Evolutionary conservation across 2,113 vertebrate genomes (phyloP).

Genomic region (Corvus moneduloides): DNA sequence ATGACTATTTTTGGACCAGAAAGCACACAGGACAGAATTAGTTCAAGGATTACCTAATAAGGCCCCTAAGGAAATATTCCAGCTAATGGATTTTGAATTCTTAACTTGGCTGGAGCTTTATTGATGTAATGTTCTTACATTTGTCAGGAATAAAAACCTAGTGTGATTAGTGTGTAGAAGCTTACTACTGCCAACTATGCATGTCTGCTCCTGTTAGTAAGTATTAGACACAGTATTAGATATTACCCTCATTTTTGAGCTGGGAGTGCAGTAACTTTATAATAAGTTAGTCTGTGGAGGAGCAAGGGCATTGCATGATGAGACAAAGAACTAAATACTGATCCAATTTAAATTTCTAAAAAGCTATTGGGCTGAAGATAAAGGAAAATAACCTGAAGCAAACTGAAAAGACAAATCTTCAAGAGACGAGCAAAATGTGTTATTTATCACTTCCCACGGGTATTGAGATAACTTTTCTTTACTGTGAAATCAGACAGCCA

Average conservation of each 20-base stretch:
- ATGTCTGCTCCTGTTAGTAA: background rate
- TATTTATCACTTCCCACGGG: background rate
- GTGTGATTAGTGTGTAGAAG: background rate
- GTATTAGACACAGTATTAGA: background rate
- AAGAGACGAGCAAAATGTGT: background rate
- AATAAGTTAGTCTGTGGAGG: background rate
- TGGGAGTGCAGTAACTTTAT: background rate
- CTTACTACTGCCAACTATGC: background rate
- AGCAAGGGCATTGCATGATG: background rate
- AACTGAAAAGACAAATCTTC: background rate
- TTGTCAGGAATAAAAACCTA: background rate
- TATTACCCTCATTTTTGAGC: background rate
- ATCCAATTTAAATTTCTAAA: background rate
- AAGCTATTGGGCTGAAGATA: background rate
- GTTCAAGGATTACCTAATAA: constrained; percentile 48
- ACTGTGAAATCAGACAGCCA: background rate
- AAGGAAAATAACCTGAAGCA: background rate
- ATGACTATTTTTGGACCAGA: constrained; percentile 28
- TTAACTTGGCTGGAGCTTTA: constrained; percentile 32
- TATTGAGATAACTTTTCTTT: background rate
- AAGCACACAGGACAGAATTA: constrained; percentile 19
- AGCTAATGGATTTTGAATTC: constrained; percentile 56
- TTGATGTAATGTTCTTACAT: constrained; percentile 17
- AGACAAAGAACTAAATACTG: background rate
- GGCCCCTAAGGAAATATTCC: constrained; percentile 39